A percentile compares a stretch with the other conserved stretches of the same genome.
Conservation (phyloP, 2,113 vertebrate species). For the Myrmophylax atrothorax region DNA sequence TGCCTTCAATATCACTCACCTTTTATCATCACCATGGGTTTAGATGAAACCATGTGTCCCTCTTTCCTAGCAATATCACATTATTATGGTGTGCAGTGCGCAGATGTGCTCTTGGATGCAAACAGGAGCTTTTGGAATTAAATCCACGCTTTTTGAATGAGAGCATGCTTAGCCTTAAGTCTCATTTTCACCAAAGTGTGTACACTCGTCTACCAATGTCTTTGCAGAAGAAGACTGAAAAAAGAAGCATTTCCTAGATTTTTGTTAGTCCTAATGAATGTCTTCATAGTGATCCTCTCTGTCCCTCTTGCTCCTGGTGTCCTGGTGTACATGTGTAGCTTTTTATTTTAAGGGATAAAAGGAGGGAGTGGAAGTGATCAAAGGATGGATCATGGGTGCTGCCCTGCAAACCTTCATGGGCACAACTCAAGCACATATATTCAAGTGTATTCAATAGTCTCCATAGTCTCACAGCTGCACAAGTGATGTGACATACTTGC, state of each 20-base stretch:
- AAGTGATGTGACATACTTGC: not conserved
- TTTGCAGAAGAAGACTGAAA: not conserved
- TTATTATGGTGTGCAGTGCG: fast-evolving
- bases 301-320: not conserved
- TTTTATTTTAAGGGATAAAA: not conserved
- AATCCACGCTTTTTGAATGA: not conserved
- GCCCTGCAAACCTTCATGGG: not conserved
- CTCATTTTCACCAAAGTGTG: not conserved
- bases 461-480: fast-evolving
- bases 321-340: fast-evolving
- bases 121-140: not conserved
- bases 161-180: not conserved
- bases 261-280: not conserved
- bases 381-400: not conserved
- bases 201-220: not conserved
- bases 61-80: not conserved
- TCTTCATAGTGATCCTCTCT: not conserved
- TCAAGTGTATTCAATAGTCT: not conserved
- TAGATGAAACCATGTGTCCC: not conserved
- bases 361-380: not conserved
- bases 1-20: not conserved
- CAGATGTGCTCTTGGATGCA: not conserved
- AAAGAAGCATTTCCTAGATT: not conserved
- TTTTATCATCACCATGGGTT: not conserved
- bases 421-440: not conserved